Conservation (phyloP, 2,113 vertebrate genomes). For the Morone saxatilis region DNA sequence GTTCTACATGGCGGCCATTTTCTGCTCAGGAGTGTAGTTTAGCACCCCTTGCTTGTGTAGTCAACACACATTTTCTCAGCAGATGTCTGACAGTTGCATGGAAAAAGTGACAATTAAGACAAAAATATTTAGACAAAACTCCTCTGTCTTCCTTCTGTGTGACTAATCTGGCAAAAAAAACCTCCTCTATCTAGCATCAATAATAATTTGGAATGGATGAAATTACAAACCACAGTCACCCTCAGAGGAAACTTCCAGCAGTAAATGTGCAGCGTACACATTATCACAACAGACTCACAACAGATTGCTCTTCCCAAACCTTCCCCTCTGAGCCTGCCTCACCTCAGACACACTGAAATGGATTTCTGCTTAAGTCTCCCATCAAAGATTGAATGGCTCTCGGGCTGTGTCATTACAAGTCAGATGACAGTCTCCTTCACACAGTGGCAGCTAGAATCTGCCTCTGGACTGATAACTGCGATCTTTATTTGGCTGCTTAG, state of each 20-base stretch:
- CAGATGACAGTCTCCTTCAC: constrained; percentile 64
- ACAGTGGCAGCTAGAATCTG: constrained; percentile 61
- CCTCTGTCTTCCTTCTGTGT: constrained; percentile 27
- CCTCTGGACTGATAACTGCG: constrained; percentile 68
- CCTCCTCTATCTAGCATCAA: background rate
- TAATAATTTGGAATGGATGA: constrained; percentile 54
- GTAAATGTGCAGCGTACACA: constrained; percentile 48
- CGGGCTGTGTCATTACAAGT: constrained; percentile 76
- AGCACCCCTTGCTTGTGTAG: constrained; percentile 27
- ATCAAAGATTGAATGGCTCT: constrained; percentile 73
- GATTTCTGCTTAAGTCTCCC: constrained; percentile 73
- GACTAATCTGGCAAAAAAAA: constrained; percentile 15
- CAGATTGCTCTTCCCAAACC: constrained; percentile 45
- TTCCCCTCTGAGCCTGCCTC: constrained; percentile 26
- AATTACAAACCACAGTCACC: constrained; percentile 24
- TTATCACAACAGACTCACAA: constrained; percentile 68
- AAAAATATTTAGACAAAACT: constrained; percentile 17
- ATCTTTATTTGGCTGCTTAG: constrained; percentile 67
- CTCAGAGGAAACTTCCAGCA: constrained; percentile 32
- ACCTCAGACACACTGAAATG: constrained; percentile 66
- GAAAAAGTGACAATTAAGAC: constrained; percentile 17
- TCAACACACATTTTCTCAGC: constrained; percentile 27
- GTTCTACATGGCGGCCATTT: constrained; percentile 59
- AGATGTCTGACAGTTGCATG: constrained; percentile 9
- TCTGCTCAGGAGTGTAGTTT: constrained; percentile 49